Evolutionary conservation across 2,113 vertebrate species (phyloP), one percentile per base, ranked within the genome.

Genomic region (Ia io): DNA sequence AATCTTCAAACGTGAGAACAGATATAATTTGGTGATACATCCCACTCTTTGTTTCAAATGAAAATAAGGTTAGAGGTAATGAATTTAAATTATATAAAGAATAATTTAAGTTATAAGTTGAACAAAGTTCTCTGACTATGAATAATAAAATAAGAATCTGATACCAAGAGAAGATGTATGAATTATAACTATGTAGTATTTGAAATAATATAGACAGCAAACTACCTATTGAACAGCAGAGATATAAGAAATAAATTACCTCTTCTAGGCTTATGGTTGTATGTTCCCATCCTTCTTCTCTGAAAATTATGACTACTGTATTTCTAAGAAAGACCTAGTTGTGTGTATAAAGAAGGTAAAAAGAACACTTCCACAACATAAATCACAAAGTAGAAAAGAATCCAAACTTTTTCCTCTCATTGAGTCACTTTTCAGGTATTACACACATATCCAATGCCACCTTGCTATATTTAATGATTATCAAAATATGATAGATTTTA

Each of bases 21-120:
- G 63, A 92, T 61, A 90, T 85, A 92, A 95, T 97, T 95, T 95
- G 44, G 13, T 69, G 77, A 93, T 89, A 93, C 86, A 22, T 0
- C 18, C 16, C n/a, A 56, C 28, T 74, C 59, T 65, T 76, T 88
- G 67, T 94, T 94, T 91, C 78, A 88, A 91, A 42, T 70, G 74
- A 97, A 91, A 37, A 88, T 37, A 93, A 9, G 49, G 49, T 78
- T 71, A 92, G 28, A 90, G 23, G 63, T 93, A 89, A 96, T 82
- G 53, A 82, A 93, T 95, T 82, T 92, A 79, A 96, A 96, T 91
- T 84, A 91, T 1, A 92, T 40, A 95, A 91, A 90, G 63, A 88
- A 91, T 40, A 28, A 80, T 3, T 79, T n/a, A 95, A 14, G 73
- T 47, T 84, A 80, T 30, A 95, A 90, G 56, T 83, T 47, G 87